Conservation (phyloP, 2,888 invertebrate genomes). For the Leucophenga maculata region DNA sequence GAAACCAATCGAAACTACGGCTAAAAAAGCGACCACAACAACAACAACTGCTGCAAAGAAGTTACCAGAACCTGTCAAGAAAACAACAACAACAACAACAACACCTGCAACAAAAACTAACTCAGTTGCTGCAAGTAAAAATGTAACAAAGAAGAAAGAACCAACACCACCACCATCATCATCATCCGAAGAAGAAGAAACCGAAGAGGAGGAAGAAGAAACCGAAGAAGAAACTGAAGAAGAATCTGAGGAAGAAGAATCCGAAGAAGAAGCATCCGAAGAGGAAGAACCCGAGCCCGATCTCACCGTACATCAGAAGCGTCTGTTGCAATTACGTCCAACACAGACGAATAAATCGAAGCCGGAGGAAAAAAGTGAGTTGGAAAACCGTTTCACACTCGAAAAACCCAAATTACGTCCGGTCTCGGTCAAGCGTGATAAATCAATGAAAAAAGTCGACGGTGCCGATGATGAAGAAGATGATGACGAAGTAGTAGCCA, state of each 20-base stretch:
- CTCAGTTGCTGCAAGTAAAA: constrained; percentile 24
- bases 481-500: constrained; percentile 46
- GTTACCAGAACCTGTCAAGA: constrained; percentile 47
- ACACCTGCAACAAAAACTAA: constrained; percentile 31
- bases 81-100: constrained; percentile 47
- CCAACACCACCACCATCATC: constrained; percentile 67
- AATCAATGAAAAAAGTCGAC: constrained; percentile 66
- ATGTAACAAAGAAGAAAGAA: constrained; percentile 61
- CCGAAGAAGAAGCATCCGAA: constrained; percentile 69
- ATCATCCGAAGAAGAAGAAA: constrained; percentile 54
- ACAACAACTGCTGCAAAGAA: constrained; percentile 39
- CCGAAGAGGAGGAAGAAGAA: constrained; percentile 53
- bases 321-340: constrained; percentile 52
- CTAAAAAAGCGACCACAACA: constrained; percentile 61
- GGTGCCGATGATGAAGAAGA: too few species aligned
- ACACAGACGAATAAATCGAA: constrained; percentile 61
- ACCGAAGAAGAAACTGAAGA: constrained; percentile 56
- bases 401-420: constrained; percentile 70
- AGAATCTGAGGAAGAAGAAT: constrained; percentile 42
- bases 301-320: constrained; percentile 56
- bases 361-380: constrained; percentile 67
- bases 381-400: constrained; percentile 68
- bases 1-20: constrained; percentile 34
- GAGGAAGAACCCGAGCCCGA: constrained; percentile 59
- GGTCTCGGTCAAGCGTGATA: constrained; percentile 69